Conservation (phyloP, 2,113 vertebrate genomes). For the Vimba vimba region DNA sequence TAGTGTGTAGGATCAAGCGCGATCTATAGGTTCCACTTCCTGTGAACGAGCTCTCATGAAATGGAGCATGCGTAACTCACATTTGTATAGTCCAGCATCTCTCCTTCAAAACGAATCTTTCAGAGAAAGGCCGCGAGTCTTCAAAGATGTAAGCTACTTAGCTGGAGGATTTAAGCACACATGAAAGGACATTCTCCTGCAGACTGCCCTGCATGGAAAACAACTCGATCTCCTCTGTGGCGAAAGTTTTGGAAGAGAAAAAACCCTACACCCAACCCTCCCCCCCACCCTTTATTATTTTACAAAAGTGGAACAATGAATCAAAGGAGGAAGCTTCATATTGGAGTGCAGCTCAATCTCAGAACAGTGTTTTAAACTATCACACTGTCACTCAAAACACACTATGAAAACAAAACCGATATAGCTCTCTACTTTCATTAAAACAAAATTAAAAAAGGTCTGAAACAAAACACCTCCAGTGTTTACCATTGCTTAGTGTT, state of each 20-base stretch:
- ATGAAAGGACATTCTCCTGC: not conserved
- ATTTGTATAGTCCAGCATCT: not conserved
- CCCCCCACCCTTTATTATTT: not conserved
- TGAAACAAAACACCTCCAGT: constrained; percentile 77
- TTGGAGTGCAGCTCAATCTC: constrained; percentile 66
- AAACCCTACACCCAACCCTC: not conserved
- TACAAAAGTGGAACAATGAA: constrained; percentile 18
- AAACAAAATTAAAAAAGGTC: constrained; percentile 63
- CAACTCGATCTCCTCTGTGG: constrained; percentile 8
- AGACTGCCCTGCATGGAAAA: not conserved
- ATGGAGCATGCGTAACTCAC: not conserved
- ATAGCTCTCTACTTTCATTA: constrained; percentile 66
- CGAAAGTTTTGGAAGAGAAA: constrained; percentile 25
- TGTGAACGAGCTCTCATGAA: constrained; percentile 40
- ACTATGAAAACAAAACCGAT: constrained; percentile 61
- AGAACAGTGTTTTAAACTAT: constrained; percentile 70
- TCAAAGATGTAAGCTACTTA: constrained; percentile 16
- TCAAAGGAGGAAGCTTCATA: constrained; percentile 31
- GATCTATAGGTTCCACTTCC: not conserved
- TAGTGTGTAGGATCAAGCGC: not conserved
- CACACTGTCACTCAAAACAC: constrained; percentile 62
- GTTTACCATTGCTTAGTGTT: constrained; percentile 77
- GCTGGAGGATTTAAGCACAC: not conserved
- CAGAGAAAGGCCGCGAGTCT: constrained; percentile 15
- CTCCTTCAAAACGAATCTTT: constrained; percentile 2